phyloP scores from a whole-genome alignment of 1,140 invertebrate genomes.

The Drosophila rhopaloa region DNA sequence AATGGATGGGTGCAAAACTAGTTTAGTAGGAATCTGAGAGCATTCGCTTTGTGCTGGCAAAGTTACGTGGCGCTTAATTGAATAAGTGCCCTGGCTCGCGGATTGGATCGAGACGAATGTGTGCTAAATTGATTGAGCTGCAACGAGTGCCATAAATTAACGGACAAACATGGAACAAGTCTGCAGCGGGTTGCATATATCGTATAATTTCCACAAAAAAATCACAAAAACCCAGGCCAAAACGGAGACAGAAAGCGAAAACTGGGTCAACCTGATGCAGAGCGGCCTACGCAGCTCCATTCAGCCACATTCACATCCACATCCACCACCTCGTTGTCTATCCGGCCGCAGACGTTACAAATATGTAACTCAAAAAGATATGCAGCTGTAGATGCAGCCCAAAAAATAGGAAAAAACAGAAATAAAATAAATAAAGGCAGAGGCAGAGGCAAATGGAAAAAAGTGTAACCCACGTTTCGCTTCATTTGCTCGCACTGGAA shows the following conservation, averaged over 20 bases:
- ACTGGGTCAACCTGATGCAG: slow-evolving; percentile 80
- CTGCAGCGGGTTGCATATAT: slow-evolving; percentile 71
- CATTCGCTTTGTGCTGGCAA: slow-evolving; percentile 4
- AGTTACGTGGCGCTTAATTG: slow-evolving; percentile 74
- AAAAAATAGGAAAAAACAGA: slow-evolving; percentile 43
- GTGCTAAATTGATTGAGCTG: slow-evolving; percentile 74
- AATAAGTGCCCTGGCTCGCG: slow-evolving; percentile 51
- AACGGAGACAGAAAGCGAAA: slow-evolving; percentile 74
- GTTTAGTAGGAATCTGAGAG: slow-evolving; percentile 72
- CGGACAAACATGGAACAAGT: slow-evolving; percentile 58
- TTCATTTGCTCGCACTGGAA: slow-evolving; percentile 70
- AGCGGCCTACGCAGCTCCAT: slow-evolving; percentile 68
- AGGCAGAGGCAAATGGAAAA: slow-evolving; percentile 17
- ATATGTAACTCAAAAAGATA: slow-evolving; percentile 73
- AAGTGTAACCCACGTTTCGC: slow-evolving; percentile 58
- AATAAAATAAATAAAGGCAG: slow-evolving; percentile 37
- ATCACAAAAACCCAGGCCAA: slow-evolving; percentile 35
- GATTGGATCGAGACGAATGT: slow-evolving; percentile 49
- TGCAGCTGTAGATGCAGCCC: slow-evolving; percentile 68
- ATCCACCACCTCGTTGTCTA: slow-evolving; percentile 40
- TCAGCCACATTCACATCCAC: slow-evolving; percentile 20
- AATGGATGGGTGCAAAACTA: slow-evolving; percentile 51
- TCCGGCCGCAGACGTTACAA: slow-evolving; percentile 67
- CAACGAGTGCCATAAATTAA: slow-evolving; percentile 64
- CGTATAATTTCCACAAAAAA: slow-evolving; percentile 75